A percentile compares a stretch with the other conserved stretches of the same genome.
Evolutionary conservation across 1,140 invertebrate genomes (phyloP).

Genomic region (Odontomachus brunneus): DNA sequence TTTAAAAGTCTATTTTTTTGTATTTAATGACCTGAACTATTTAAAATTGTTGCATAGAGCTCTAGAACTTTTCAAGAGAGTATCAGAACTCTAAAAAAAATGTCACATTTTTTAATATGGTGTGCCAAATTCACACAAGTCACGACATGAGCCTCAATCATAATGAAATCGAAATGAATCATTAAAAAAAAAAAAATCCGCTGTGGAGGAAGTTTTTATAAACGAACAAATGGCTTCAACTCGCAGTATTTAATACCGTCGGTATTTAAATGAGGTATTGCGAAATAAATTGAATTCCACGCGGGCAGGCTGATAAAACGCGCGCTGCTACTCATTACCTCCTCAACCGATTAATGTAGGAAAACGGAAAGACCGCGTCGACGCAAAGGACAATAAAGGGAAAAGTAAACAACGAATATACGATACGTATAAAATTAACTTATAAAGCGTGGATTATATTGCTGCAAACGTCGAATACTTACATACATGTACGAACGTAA

Average conservation of each 20-base stretch:
- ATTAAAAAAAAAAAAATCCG: constrained; percentile 48
- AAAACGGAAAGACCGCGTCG: constrained; percentile 2
- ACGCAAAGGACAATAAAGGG: neutral
- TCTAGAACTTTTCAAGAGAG: too few species aligned
- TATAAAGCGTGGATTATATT: neutral
- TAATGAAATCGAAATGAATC: constrained; percentile 43
- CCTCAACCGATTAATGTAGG: constrained; percentile 4
- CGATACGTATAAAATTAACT: neutral
- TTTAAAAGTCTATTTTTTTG: too few species aligned
- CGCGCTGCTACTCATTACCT: constrained; percentile 28
- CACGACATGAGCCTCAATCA: constrained; percentile 19
- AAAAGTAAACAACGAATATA: neutral
- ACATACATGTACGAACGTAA: too few species aligned
- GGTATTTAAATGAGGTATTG: constrained; percentile 23
- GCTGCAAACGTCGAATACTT: too few species aligned
- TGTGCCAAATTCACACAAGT: too few species aligned
- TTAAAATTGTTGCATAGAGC: too few species aligned
- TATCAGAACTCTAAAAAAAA: too few species aligned
- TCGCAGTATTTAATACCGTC: constrained; percentile 41
- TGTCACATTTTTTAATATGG: too few species aligned
- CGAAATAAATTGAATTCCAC: constrained; percentile 29
- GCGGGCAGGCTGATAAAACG: neutral
- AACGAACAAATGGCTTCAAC: constrained; percentile 33
- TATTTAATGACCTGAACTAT: too few species aligned
- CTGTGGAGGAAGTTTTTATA: constrained; percentile 2